Evolutionary conservation across 2,888 invertebrate species (phyloP).

Genomic region (Morinoia aosen): DNA sequence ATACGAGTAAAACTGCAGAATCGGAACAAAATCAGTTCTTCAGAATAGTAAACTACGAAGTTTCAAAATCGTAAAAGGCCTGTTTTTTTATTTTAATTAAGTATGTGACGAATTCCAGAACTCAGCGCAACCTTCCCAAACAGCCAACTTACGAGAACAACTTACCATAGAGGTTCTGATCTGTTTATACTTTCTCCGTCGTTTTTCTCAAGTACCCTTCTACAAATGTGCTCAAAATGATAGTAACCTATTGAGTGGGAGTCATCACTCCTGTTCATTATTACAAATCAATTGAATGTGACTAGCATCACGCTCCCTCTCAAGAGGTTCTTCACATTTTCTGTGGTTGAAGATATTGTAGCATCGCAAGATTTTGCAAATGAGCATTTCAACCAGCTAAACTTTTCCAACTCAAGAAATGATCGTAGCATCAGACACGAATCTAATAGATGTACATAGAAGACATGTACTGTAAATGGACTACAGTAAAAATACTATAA

Average conservation of each 20-base stretch:
- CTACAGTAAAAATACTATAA: no score
- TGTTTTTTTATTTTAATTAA: background rate
- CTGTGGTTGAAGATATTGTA: no score
- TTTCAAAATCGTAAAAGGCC: background rate
- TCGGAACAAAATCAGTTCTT: background rate
- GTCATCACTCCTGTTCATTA: no score
- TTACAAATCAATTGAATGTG: no score
- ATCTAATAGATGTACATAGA: background rate
- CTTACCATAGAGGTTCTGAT: background rate
- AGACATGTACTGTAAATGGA: no score
- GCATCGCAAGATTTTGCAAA: background rate
- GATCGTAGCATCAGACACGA: background rate
- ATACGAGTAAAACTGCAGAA: background rate
- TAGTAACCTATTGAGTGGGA: no score
- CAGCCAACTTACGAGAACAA: background rate
- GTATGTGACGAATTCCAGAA: background rate
- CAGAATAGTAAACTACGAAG: background rate
- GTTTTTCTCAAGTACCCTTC: background rate
- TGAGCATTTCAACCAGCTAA: background rate
- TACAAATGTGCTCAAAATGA: no score
- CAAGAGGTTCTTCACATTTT: no score
- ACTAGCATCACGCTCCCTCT: no score
- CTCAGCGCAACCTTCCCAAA: background rate
- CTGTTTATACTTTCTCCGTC: background rate
- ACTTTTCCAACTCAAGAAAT: background rate